Base-by-base conservation (phyloP, 2,888 invertebrate genomes). In the Catocala sponsa region DNA sequence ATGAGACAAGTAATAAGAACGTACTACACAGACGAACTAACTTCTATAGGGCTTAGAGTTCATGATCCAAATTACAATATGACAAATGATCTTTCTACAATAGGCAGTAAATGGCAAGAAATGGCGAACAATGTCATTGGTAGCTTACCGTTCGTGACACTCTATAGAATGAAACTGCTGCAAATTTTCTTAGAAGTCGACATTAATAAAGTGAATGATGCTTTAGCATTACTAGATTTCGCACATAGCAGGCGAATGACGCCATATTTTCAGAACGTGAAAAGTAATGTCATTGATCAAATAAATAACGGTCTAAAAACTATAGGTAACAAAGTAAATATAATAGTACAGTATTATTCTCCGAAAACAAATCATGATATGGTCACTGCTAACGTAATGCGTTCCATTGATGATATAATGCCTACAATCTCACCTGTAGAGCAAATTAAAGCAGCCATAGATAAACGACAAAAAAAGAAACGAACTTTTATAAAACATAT, bases 121-220 rank as follows among this genome's bases (percentile, higher is more conserved):
- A 63, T 85, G 51, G 67, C 81, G 6, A 51, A 59, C 9, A 74
- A 73, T 15, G 49, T 89, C 5, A 59, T 66, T 5, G 65, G 71
- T 0, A 81, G 78, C 60, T 33, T 76, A n/a, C 67, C 79, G 12
- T 63, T 76, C 32, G 79, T 85, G 38, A 82, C 74, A 35, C 44
- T 89, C 0, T 79, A 88, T 25, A 78, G 76, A 13, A 72, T 91
- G 73, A 91, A 92, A 71, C 63, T 86, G 15, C 74, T 92, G 41
- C 86, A 91, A 65, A 70, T 86, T 0, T 65, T 68, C 49, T 50
- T 92, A 59, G 76, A 78, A 10, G 66, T 65, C 7, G 89, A 91
- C 68, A 84, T 90, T 2, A 65, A 64, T 42, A 90, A 84, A 82
- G 67, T 92, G n/a, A 76, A 66, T 5, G 82, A 88, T 50, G 83